Base-by-base conservation (phyloP, 2,888 invertebrate genomes). In the Rhingia campestris region DNA sequence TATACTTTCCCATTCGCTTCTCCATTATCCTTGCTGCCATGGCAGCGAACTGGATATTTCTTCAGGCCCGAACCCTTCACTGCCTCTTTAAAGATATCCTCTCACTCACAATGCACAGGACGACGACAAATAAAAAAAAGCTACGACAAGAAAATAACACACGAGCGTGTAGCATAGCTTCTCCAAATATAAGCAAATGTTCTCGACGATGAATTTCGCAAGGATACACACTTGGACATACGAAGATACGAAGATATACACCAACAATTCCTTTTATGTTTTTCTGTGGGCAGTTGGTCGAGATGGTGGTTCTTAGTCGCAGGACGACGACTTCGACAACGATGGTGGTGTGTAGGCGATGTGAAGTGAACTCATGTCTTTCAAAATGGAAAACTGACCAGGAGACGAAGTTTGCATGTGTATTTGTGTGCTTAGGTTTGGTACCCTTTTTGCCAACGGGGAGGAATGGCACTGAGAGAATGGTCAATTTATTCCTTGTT, bases 281-380 rank as follows among this genome's bases (percentile, higher is more conserved):
- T 80, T 84, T 84, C 70, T 54, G 59, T 63, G 63, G 74, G 79
- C 39, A 64, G 69, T 67, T 22, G 79, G 72, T 64, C 73, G 79
- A 54, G 73, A 59, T 67, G 77, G 63, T 72, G 72, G 72, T 63
- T 66, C 66, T 66, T 59, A 53, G 45, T 47, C 70, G 64, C 70
- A 59, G 64, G 41, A 47, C 37, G 49, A 33, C 12, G 37, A 33
- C 30, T 63, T 7, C 35, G 59, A 56, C 37, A 33, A 30, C n/a
- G 30, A 33, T 39, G 75, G 32, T 53, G 63, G 69, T 80, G 75
- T 70, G 80, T 67, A 79, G 74, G 80, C 70, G 79, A 84, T 64
- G 84, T 84, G 80, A 87, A 86, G 87, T 86, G 87, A 87, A 86
- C 86, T 86, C 86, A 86, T 86, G 87, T 84, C 86, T 87, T 87